Evolutionary conservation across 2,888 invertebrate genomes (phyloP).

Genomic region (Ashinkailepas kermadecensis): DNA sequence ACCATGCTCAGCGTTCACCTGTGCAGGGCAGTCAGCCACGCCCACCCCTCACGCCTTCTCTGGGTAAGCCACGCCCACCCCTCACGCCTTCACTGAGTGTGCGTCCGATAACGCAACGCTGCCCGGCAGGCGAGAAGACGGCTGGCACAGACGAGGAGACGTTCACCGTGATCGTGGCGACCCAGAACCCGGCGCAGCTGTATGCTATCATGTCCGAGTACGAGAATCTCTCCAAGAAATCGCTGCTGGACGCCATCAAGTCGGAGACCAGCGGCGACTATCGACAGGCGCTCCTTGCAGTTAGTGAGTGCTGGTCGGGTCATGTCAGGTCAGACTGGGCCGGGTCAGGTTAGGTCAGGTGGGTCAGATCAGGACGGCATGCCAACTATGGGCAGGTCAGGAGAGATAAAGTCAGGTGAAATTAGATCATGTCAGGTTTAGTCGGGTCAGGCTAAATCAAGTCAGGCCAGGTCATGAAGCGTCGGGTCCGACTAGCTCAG

Average conservation of each 20-base stretch:
- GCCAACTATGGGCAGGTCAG: too few relatives aligned
- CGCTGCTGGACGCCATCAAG: constrained; percentile 29
- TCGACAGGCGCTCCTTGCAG: constrained; percentile 72
- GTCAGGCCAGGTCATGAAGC: too few relatives aligned
- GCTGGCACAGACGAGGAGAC: constrained; percentile 81
- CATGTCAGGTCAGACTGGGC: background rate
- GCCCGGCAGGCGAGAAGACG: constrained; percentile 54
- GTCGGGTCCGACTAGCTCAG: too few relatives aligned
- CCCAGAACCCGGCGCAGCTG: constrained; percentile 80
- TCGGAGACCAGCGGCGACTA: constrained; percentile 85
- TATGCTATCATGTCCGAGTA: constrained; percentile 76
- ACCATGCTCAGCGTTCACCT: too few relatives aligned
- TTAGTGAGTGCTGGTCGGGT: background rate
- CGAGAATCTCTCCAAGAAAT: constrained; percentile 49
- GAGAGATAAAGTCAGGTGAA: too few relatives aligned
- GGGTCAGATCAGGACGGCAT: background rate
- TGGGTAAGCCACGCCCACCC: background rate
- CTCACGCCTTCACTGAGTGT: background rate
- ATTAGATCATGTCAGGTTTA: too few relatives aligned
- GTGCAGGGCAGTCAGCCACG: too few relatives aligned
- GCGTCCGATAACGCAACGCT: too few relatives aligned
- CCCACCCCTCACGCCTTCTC: background rate
- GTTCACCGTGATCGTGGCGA: constrained; percentile 75
- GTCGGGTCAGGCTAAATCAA: too few relatives aligned
- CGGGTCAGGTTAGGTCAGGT: constrained; percentile 35